phyloP scores from a whole-genome alignment of 2,888 invertebrate genomes.

The Altica lythri region DNA sequence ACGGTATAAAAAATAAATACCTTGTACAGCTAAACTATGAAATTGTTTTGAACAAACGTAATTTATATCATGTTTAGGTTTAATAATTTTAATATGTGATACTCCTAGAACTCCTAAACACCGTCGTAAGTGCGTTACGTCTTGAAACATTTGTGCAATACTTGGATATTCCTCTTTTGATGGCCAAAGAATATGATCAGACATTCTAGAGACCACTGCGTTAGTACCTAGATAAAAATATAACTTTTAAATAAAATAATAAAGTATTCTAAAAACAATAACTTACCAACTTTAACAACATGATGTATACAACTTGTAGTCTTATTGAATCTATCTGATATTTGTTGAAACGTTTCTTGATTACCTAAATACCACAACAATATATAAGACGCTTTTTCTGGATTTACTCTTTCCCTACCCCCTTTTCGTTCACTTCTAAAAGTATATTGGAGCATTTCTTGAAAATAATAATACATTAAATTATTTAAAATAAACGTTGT shows the following conservation, averaged over 20 bases:
- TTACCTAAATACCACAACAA: conserved; percentile 33
- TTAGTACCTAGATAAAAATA: conserved; percentile 20
- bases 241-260: too few relatives aligned
- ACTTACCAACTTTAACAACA: conserved; percentile 27
- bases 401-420: conserved; percentile 26
- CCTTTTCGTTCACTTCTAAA: conserved; percentile 28
- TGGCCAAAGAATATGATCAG: conserved; percentile 27
- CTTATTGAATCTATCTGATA: conserved; percentile 30
- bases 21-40: conserved; percentile 28
- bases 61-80: conserved; percentile 16
- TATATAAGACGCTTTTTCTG: conserved; percentile 30
- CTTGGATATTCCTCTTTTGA: conserved; percentile 23
- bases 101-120: conserved; percentile 30
- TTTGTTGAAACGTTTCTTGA: conserved; percentile 30
- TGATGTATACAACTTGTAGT: conserved; percentile 27
- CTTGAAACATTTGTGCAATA: conserved; percentile 22
- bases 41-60: conserved; percentile 17
- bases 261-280: not conserved
- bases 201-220: conserved; percentile 18
- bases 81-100: conserved; percentile 32
- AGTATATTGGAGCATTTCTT: conserved; percentile 26
- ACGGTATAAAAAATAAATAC: conserved; percentile 7
- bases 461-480: conserved; percentile 1
- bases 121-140: conserved; percentile 17
- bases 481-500: not conserved